Conservation (phyloP, 2,797 vertebrate species). For the Brotula barbata region DNA sequence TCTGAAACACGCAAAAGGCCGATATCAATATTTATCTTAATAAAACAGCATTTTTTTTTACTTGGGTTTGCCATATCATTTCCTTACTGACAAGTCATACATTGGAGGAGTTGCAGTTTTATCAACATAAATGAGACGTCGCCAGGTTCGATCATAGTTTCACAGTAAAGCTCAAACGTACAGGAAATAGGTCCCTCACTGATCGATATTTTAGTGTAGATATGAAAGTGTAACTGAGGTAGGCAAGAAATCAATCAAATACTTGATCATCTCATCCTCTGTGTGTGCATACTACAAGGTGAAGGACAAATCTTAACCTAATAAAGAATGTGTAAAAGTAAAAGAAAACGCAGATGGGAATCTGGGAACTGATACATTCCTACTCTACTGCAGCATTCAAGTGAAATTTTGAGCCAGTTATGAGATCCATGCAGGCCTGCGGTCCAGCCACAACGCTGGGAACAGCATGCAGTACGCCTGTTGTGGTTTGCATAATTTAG, state of each 20-base stretch:
- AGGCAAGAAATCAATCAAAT: conserved; percentile 71
- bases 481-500: conserved; percentile 60
- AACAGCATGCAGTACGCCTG: conserved; percentile 58
- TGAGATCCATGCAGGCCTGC: conserved; percentile 62
- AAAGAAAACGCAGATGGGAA: conserved; percentile 17
- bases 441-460: conserved; percentile 61
- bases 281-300: conserved; percentile 41
- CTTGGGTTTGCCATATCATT: too few relatives aligned
- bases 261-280: conserved; percentile 53
- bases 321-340: conserved; percentile 10
- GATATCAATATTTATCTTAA: background rate
- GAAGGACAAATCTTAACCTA: conserved; percentile 20
- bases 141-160: conserved; percentile 31
- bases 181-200: conserved; percentile 32
- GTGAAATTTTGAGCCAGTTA: conserved; percentile 43
- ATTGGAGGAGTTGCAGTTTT: conserved; percentile 13
- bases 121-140: conserved; percentile 14
- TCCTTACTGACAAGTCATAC: conserved; percentile 25
- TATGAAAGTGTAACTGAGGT: conserved; percentile 70
- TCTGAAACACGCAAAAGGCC: too few relatives aligned
- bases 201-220: conserved; percentile 25
- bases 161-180: conserved; percentile 43
- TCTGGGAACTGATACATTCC: conserved; percentile 31
- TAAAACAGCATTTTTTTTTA: too few relatives aligned
- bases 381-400: conserved; percentile 43